phyloP scores from a whole-genome alignment of 1,140 invertebrate genomes.

The Drosophila albomicans region DNA sequence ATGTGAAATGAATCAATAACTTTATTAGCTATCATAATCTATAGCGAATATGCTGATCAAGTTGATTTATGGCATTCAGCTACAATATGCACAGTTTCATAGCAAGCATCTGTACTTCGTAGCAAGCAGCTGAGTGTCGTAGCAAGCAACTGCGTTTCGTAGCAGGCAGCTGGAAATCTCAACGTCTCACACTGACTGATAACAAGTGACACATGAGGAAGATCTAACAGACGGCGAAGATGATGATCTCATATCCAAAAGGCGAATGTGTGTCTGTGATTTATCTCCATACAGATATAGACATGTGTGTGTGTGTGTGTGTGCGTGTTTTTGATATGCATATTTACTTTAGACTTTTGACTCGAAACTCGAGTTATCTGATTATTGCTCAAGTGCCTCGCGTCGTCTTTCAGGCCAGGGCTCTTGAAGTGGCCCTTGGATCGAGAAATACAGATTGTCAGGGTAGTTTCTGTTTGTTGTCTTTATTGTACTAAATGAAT shows the following conservation, averaged over 20 bases:
- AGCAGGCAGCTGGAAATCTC: not conserved
- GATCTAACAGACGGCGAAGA: not conserved
- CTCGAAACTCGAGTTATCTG: slow-evolving; percentile 31
- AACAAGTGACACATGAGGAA: slow-evolving; percentile 2
- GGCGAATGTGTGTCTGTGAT: not conserved
- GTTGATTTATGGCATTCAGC: not conserved
- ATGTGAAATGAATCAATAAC: not conserved
- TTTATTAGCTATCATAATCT: not conserved
- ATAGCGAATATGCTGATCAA: not conserved
- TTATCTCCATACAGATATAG: not conserved
- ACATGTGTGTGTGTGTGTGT: slow-evolving; percentile 9
- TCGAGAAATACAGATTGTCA: slow-evolving; percentile 5
- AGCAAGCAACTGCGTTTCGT: not conserved
- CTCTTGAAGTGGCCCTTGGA: slow-evolving; percentile 42
- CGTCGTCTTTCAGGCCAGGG: slow-evolving; percentile 36
- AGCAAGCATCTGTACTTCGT: not conserved
- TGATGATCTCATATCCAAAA: slow-evolving; percentile 30
- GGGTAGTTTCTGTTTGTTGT: not conserved
- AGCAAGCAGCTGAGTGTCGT: not conserved
- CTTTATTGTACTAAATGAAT: slow-evolving; percentile 3
- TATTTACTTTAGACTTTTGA: slow-evolving; percentile 40
- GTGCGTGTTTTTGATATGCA: slow-evolving; percentile 22
- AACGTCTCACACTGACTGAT: not conserved
- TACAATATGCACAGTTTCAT: not conserved
- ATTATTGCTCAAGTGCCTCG: slow-evolving; percentile 28